Evolutionary conservation across 1,140 invertebrate species (phyloP).

Genomic region (Oppia nitens): DNA sequence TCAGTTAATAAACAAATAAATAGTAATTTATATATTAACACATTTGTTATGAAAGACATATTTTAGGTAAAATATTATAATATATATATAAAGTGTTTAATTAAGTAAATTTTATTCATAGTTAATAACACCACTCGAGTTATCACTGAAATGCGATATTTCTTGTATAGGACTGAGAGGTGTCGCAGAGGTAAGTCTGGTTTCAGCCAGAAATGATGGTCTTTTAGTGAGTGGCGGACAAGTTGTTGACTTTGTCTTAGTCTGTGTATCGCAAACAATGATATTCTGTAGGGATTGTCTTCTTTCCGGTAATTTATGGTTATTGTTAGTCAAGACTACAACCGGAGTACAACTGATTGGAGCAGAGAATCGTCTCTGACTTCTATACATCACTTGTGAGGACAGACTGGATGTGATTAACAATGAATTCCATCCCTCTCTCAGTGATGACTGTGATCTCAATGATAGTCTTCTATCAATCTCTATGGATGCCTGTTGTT

Average conservation of each 20-base stretch:
- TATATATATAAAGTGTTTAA: too few species aligned
- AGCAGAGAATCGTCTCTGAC: background rate
- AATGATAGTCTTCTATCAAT: slow-evolving; percentile 17
- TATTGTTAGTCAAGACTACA: background rate
- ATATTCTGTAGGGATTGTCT: background rate
- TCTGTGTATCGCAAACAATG: background rate
- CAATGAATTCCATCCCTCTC: background rate
- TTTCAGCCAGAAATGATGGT: background rate
- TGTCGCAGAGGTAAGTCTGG: background rate
- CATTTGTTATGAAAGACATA: too few species aligned
- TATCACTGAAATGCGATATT: background rate
- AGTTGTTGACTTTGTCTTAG: background rate
- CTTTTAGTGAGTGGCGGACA: background rate
- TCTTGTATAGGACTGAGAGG: background rate
- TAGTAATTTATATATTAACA: too few species aligned
- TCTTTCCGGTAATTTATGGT: background rate
- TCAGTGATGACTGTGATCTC: slow-evolving; percentile 7
- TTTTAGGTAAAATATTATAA: too few species aligned
- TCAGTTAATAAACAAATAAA: too few species aligned
- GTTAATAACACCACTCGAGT: background rate
- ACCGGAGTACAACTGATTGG: background rate
- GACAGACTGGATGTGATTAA: background rate
- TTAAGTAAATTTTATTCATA: too few species aligned
- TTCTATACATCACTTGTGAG: background rate
- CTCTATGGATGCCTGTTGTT: slow-evolving; percentile 52